Evolutionary conservation across 2,797 vertebrate species (phyloP).

Genomic region (Mormyrops boulengeri): DNA sequence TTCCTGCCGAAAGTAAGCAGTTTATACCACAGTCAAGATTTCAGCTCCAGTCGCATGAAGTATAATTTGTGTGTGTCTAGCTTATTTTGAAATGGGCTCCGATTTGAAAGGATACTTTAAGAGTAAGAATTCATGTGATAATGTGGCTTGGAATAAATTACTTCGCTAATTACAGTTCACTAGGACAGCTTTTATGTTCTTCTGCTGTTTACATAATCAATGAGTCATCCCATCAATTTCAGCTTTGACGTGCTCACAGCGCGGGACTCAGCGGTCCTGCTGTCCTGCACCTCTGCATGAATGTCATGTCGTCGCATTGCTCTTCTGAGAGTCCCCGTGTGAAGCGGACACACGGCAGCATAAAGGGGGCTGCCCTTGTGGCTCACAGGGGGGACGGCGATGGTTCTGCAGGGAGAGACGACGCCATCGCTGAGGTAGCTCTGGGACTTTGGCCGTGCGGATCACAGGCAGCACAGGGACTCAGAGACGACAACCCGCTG

Average conservation of each 20-base stretch:
- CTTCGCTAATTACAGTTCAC: constrained; percentile 66
- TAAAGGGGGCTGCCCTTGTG: not conserved
- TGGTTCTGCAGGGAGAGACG: not conserved
- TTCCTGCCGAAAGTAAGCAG: not conserved
- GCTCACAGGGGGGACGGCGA: not conserved
- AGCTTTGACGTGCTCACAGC: constrained; percentile 47
- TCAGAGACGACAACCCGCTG: constrained; percentile 51
- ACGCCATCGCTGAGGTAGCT: not conserved
- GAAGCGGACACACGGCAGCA: not conserved
- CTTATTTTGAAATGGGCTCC: constrained; percentile 45
- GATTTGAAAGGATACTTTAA: constrained; percentile 58
- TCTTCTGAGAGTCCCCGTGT: not conserved
- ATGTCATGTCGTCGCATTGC: not conserved
- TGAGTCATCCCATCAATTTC: constrained; percentile 55
- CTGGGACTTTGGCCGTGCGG: not conserved
- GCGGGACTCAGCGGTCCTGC: constrained; percentile 13
- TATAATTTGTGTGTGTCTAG: not conserved
- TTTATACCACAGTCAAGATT: constrained; percentile 17
- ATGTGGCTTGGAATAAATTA: constrained; percentile 61
- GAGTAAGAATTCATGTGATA: constrained; percentile 55
- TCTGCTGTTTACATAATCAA: constrained; percentile 58
- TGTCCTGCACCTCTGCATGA: not conserved
- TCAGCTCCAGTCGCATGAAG: constrained; percentile 32
- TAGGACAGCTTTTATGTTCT: constrained; percentile 61
- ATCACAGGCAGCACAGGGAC: constrained; percentile 37